These are phyloP conservation scores for Plectropomus leopardus DNA, from an alignment of 2,113 vertebrate genomes.

Conservation along the genomic window DNA sequence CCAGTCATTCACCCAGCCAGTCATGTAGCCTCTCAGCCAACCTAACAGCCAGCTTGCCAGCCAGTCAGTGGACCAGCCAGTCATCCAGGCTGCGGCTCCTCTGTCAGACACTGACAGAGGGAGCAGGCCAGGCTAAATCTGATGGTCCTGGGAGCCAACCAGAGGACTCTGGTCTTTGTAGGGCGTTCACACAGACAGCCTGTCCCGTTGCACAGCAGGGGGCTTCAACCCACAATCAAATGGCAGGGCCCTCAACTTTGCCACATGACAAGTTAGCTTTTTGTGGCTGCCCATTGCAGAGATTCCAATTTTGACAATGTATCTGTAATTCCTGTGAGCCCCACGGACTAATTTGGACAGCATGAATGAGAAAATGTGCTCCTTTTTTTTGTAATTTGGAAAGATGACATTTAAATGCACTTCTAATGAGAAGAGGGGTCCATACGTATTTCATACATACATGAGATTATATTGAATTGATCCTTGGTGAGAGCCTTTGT, in stretches of 20 bases:
- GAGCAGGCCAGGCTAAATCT: constrained; percentile 73
- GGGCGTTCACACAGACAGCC: constrained; percentile 73
- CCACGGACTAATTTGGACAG: constrained; percentile 37
- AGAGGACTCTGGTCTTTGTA: constrained; percentile 77
- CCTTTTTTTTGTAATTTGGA: constrained; percentile 16
- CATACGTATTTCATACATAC: constrained; percentile 33
- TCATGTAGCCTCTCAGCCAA: constrained; percentile 66
- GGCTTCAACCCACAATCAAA: constrained; percentile 75
- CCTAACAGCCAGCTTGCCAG: constrained; percentile 64
- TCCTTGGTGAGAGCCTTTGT: constrained; percentile 49
- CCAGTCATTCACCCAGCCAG: constrained; percentile 73
- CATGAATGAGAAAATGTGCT: constrained; percentile 32
- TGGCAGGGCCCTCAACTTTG: constrained; percentile 68
- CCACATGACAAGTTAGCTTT: constrained; percentile 77
- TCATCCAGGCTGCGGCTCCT: constrained; percentile 65
- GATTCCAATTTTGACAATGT: constrained; percentile 66
- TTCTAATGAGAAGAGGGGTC: constrained; percentile 26
- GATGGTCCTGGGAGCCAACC: constrained; percentile 76
- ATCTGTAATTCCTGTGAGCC: constrained; percentile 54
- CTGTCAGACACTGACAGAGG: constrained; percentile 72
- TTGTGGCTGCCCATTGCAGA: constrained; percentile 54
- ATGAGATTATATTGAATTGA: constrained; percentile 43
- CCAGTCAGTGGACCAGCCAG: constrained; percentile 72
- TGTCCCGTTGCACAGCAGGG: constrained; percentile 69
- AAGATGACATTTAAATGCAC: constrained; percentile 41